phyloP scores from a whole-genome alignment of 1,140 invertebrate species.

The Pseudomyrmex gracilis region DNA sequence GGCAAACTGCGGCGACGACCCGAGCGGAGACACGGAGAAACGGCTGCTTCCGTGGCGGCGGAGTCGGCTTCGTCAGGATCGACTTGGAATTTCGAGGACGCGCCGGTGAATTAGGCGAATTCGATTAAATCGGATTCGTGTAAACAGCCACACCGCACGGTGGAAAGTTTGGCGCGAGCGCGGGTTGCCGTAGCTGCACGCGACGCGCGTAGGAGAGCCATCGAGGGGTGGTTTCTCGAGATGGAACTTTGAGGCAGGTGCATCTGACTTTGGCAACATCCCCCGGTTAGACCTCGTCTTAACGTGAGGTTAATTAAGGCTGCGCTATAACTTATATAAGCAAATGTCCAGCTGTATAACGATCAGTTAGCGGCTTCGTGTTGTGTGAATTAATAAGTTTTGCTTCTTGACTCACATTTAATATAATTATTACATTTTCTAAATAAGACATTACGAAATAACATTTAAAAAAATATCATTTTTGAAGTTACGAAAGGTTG shows the following conservation, averaged over 20 bases:
- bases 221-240: conserved; percentile 36
- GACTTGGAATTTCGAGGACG: conserved; percentile 71
- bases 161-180: conserved; percentile 65
- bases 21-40: conserved; percentile 49
- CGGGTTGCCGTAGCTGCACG: conserved; percentile 43
- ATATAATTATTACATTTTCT: not conserved
- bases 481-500: not conserved
- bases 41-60: conserved; percentile 29
- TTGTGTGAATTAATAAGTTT: too few relatives aligned
- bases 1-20: conserved; percentile 69
- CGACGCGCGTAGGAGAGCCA: conserved; percentile 40
- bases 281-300: conserved; percentile 55
- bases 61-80: conserved; percentile 66
- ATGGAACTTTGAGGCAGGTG: conserved; percentile 52
- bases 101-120: conserved; percentile 70
- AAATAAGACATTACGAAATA: not conserved
- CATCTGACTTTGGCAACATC: conserved; percentile 64
- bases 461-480: not conserved
- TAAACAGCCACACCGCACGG: conserved; percentile 66
- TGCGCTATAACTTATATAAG: conserved; percentile 42
- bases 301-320: conserved; percentile 67
- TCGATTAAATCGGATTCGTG: conserved; percentile 76
- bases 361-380: conserved; percentile 28
- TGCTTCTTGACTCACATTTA: too few relatives aligned
- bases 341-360: conserved; percentile 35